These are phyloP conservation scores for Platycheirus albimanus DNA, from an alignment of 2,888 invertebrate species.

Conservation along the genomic window DNA sequence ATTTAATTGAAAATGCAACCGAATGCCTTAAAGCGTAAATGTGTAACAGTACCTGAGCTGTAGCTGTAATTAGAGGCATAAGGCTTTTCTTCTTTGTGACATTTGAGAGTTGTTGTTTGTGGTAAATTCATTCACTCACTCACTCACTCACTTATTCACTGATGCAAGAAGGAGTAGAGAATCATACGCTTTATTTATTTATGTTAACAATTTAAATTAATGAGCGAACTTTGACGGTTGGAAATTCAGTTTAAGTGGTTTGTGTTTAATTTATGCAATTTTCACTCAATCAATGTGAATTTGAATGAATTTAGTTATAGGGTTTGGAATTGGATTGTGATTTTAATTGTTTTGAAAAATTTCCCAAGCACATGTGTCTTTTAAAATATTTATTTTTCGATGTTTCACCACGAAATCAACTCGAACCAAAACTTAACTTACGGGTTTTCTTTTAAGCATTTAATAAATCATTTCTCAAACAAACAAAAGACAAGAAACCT, in stretches of 20 bases:
- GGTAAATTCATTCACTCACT: too few species aligned
- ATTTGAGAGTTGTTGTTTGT: conserved; percentile 14
- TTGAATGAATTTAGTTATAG: not conserved
- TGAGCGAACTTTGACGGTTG: not conserved
- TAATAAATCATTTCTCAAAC: too few species aligned
- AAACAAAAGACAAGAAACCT: too few species aligned
- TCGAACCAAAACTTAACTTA: too few species aligned
- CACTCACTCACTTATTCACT: not conserved
- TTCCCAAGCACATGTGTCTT: too few species aligned
- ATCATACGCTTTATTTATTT: not conserved
- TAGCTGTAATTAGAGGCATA: conserved; percentile 13
- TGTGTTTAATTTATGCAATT: not conserved
- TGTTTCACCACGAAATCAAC: too few species aligned
- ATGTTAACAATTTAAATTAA: conserved; percentile 26
- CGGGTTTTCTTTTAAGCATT: too few species aligned
- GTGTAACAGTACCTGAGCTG: not conserved
- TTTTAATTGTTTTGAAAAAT: too few species aligned
- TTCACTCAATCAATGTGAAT: not conserved
- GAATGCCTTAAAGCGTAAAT: conserved; percentile 18
- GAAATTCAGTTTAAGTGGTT: not conserved
- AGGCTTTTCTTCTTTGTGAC: not conserved
- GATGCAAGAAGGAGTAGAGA: not conserved
- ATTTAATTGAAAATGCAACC: conserved; percentile 45
- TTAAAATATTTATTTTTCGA: too few species aligned
- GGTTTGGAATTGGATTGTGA: too few species aligned